phyloP scores from a whole-genome alignment of 2,113 vertebrate genomes.

The Etia nguti region DNA sequence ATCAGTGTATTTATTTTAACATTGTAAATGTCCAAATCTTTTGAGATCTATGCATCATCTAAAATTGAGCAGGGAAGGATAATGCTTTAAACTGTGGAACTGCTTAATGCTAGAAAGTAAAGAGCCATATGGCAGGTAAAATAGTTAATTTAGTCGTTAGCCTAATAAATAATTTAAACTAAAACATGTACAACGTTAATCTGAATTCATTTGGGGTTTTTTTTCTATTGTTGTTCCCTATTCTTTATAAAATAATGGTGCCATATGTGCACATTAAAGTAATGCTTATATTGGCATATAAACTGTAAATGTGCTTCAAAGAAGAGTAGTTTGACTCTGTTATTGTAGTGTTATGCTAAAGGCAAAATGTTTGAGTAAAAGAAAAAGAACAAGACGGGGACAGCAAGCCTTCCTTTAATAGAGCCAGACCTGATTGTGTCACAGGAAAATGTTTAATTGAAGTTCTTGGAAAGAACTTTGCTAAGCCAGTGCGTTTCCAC shows the following conservation, averaged over 20 bases:
- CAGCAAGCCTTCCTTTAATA: not conserved
- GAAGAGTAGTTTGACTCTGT: not conserved
- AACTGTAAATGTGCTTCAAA: not conserved
- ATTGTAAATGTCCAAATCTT: not conserved
- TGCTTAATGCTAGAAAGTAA: not conserved
- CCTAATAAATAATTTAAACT: not conserved
- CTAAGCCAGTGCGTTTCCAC: constrained; percentile 12
- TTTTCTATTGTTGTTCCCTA: not conserved
- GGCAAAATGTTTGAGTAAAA: not conserved
- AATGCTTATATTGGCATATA: not conserved
- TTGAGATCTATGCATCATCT: not conserved
- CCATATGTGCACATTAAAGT: not conserved
- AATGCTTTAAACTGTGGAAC: not conserved
- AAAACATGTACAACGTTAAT: not conserved
- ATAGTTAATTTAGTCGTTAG: not conserved
- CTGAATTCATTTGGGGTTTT: not conserved
- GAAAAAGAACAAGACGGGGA: not conserved
- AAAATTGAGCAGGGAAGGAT: not conserved
- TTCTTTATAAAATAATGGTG: not conserved
- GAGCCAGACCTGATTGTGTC: constrained; percentile 27
- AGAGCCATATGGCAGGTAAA: not conserved
- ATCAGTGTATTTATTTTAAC: not conserved
- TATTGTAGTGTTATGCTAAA: not conserved
- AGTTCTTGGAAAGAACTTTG: constrained; percentile 29
- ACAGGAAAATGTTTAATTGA: constrained; percentile 33